A percentile compares a stretch with the other conserved stretches of the same genome.
Conservation (phyloP, 2,113 vertebrate genomes). For the Cyphomyrus plagiostoma region DNA sequence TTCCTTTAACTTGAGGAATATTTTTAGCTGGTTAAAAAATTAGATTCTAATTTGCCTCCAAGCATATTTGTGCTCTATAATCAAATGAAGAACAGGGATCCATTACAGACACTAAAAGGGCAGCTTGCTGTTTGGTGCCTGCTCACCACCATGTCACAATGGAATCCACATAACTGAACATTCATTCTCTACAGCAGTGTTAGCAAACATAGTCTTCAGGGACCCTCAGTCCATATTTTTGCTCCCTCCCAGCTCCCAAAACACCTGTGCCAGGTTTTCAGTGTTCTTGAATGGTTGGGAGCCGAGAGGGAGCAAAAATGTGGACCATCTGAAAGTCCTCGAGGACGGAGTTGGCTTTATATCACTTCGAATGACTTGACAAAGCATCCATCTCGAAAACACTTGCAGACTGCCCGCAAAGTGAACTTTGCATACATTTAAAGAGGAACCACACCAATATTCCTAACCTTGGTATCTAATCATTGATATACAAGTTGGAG, state of each 20-base stretch:
- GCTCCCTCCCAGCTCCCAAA: background rate
- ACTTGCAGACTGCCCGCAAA: background rate
- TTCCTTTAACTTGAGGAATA: background rate
- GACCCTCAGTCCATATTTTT: background rate
- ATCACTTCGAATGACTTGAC: background rate
- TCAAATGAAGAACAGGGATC: background rate
- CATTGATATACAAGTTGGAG: background rate
- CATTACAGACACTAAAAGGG: background rate
- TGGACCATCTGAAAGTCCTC: background rate
- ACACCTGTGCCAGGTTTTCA: background rate
- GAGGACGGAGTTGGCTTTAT: background rate
- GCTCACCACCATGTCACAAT: background rate
- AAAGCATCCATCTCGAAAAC: background rate
- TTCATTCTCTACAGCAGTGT: background rate
- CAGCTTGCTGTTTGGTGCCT: no score
- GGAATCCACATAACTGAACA: background rate
- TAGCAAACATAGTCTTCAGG: background rate
- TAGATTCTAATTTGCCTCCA: background rate
- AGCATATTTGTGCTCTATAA: background rate
- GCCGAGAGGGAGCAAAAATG: background rate
- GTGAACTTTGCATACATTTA: background rate
- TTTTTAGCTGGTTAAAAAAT: background rate
- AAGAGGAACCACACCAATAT: background rate
- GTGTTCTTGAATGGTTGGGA: background rate
- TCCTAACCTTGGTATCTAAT: background rate